Base-by-base conservation (phyloP, 2,888 invertebrate genomes). In the Phengaris arion region DNA sequence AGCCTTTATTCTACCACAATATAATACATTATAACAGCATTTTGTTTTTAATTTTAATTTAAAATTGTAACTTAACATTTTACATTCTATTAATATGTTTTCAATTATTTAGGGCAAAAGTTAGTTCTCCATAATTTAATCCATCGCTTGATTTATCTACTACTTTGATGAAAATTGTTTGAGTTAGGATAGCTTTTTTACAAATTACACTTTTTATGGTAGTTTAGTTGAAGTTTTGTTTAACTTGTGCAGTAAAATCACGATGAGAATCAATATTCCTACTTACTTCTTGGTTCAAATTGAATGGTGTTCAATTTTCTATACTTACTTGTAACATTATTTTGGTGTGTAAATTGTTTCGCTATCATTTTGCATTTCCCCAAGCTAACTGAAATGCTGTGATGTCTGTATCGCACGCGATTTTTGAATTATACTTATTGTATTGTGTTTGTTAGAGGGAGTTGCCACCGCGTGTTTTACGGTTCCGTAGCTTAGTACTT, bases 401-500 rank as follows among this genome's bases (percentile, higher is more conserved):
- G 80, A 87, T 89, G 84, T 82, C 79, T 81, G 81, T 77, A 78
- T 70, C 74, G 80, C 90, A 89, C 90, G 90, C 90, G 86, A 89
- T 83, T 78, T 79, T 80, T 80, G 76, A 81, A 82, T 83, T 73
- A 68, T 74, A 46, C 4, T 4, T 46, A 74, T 22, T 74, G 46
- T 22, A 13, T 77, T 69, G 77, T 74, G 76, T 78, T 73, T 68
- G 77, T 74, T 75, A 69, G 46, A n/a, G 68, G 12, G 35, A 45
- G 45, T 69, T 74, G 75, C 75, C 76, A 76, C 75, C 76, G 74
- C 72, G 72, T 46, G 4, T 73, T 77, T 52, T 22, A 6, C 35
- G 64, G 13, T 64, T 64, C 35, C 64, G 64, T 35, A 35, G 35
- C 22, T 22, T 22, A 22, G 1, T 22, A 22, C 22, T 22, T 22